Evolutionary conservation across 1,140 invertebrate genomes (phyloP), one percentile per base, ranked within the genome.

Genomic region (Cepaea nemoralis): DNA sequence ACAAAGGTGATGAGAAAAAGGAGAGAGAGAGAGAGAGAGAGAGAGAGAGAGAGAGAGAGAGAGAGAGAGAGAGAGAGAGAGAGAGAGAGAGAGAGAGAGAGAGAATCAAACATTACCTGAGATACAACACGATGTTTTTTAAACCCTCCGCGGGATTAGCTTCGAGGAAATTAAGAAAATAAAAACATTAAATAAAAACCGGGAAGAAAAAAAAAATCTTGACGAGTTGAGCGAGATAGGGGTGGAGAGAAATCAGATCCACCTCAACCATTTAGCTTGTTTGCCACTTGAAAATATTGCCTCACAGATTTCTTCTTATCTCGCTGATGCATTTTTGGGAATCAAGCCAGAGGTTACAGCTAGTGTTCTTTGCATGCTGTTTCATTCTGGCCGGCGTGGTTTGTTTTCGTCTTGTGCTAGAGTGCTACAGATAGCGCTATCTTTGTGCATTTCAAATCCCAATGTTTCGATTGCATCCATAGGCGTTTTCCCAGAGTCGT

Each of bases 21-120:
- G 19, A 48, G 45, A 48, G 19, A 67, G 63, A 67, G 24, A 67
- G 24, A n/a, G 63, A 67, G 24, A 67, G 63, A 67, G 24, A 67
- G 63, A 67, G 24, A 67, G 63, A 67, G 63, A 67, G 24, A 67
- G 24, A n/a, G 63, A 67, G 24, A 67, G 33, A 67, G 24, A 67
- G 33, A 67, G 24, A 67, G 63, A 67, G 8, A 12, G 63, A 67
- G 24, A 67, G 63, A 67, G 24, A 67, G 63, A 67, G 24, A 67
- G 63, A 67, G 24, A 8, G 24, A 8, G 8, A 67, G 24, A 8
- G 24, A 67, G 63, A n/a, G 33, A 10, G 27, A 35, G 33, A 35
- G 27, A n/a, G 27, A 67, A 67, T 10, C 10, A 35, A 67, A 35
- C n/a, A 35, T 14, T 19, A 12, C 8, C 8, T 48, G 19, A 12